Percentiles rank a stretch among this genome's conserved stretches.
These are phyloP conservation scores for Rotaria magnacalcarata DNA, from an alignment of 2,888 invertebrate species.

Conservation along the genomic window DNA sequence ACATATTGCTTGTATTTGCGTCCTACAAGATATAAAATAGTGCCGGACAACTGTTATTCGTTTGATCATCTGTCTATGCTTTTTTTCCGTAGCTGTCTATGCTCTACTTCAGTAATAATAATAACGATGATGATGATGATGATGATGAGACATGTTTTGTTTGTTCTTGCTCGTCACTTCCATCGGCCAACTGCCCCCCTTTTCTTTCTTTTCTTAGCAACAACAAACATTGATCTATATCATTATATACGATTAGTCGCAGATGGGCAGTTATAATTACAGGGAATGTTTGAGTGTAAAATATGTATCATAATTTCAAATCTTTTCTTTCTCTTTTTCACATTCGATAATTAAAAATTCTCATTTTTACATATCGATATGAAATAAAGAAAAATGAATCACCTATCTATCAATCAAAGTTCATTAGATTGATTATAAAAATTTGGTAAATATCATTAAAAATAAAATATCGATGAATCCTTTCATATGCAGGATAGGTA, in stretches of 20 bases:
- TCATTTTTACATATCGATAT: neutral
- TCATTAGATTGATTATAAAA: neutral
- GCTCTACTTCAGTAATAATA: neutral
- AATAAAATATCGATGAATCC: neutral
- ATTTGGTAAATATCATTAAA: neutral
- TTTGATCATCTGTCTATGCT: neutral
- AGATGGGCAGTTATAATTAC: conserved; percentile 21
- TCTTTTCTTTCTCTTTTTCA: neutral
- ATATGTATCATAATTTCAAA: neutral
- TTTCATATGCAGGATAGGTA: neutral
- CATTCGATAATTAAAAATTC: neutral
- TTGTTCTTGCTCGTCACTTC: neutral
- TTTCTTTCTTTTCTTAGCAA: neutral
- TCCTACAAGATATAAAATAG: neutral
- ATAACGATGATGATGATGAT: neutral
- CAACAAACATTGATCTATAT: conserved; percentile 1
- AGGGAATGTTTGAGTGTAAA: neutral
- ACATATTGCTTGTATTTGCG: neutral
- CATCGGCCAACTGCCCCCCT: neutral
- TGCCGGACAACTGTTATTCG: neutral
- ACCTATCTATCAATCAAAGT: neutral
- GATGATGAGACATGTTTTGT: neutral
- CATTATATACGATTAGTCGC: conserved; percentile 16
- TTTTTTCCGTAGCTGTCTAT: neutral
- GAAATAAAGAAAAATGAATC: neutral